Evolutionary conservation across 2,888 invertebrate species (phyloP).

Genomic region (Zootermopsis nevadensis): DNA sequence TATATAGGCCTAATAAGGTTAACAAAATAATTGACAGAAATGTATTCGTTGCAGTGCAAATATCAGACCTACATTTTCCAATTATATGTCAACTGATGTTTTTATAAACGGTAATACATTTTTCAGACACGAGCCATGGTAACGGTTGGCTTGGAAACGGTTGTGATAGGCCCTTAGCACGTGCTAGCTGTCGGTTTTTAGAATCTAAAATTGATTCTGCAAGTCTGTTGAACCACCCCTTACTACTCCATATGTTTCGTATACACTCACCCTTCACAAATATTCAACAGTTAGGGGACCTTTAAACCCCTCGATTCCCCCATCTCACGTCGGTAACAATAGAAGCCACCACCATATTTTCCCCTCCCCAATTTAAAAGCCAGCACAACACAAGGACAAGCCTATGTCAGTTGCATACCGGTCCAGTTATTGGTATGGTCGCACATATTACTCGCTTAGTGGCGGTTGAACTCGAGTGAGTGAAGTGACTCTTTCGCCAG

Average conservation of each 20-base stretch:
- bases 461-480: conserved; percentile 2
- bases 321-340: neutral
- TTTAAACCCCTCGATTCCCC: neutral
- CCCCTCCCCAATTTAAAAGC: conserved; percentile 33
- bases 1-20: no score
- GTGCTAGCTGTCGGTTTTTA: conserved; percentile 9
- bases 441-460: neutral
- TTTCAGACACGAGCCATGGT: conserved; percentile 27
- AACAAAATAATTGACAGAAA: no score
- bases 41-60: no score
- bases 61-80: no score
- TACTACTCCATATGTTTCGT: conserved; percentile 32
- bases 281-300: conserved; percentile 22
- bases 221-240: neutral
- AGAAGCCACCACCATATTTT: conserved; percentile 8
- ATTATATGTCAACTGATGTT: neutral
- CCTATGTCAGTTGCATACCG: neutral
- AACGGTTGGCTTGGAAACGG: conserved; percentile 34
- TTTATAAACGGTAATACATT: neutral
- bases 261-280: conserved; percentile 22
- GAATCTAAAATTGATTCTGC: conserved; percentile 7
- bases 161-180: conserved; percentile 8
- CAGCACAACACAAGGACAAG: conserved; percentile 24
- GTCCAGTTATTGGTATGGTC: neutral
- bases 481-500: neutral